These are phyloP conservation scores for Zhuqinia jingwanae DNA, from an alignment of 2,888 invertebrate genomes.

Conservation along the genomic window DNA sequence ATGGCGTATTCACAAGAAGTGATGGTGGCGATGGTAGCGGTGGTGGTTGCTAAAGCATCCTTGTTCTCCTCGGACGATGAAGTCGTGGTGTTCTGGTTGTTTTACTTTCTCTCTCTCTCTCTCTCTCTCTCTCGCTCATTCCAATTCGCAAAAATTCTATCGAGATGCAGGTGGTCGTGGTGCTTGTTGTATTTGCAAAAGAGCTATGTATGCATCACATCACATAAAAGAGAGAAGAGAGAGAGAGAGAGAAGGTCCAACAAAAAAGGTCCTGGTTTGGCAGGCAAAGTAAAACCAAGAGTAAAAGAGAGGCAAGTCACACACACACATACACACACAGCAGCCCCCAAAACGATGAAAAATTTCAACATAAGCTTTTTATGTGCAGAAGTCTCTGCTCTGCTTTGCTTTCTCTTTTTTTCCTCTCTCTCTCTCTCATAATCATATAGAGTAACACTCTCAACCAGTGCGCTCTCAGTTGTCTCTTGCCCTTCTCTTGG, in stretches of 20 bases:
- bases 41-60: constrained; percentile 29
- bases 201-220: constrained; percentile 16
- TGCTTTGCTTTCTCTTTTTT: constrained; percentile 36
- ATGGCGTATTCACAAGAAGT: no score
- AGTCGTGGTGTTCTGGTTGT: constrained; percentile 47
- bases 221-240: not conserved
- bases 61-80: constrained; percentile 26
- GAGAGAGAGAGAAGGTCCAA: not conserved
- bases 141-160: constrained; percentile 49
- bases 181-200: no score
- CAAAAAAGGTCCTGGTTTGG: not conserved
- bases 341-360: not conserved
- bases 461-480: constrained; percentile 67
- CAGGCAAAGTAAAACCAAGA: constrained; percentile 4
- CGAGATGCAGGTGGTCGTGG: constrained; percentile 69
- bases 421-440: constrained; percentile 44
- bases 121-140: not conserved
- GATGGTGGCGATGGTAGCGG: no score
- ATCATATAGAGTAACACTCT: constrained; percentile 62
- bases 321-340: no score
- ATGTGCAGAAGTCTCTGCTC: constrained; percentile 38
- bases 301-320: no score
- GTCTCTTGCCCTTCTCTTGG: constrained; percentile 74
- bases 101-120: constrained; percentile 27
- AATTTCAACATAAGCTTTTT: constrained; percentile 39